Percentiles rank a stretch among this genome's conserved stretches.
phyloP scores from a whole-genome alignment of 2,113 vertebrate species.

The Chitala chitala region DNA sequence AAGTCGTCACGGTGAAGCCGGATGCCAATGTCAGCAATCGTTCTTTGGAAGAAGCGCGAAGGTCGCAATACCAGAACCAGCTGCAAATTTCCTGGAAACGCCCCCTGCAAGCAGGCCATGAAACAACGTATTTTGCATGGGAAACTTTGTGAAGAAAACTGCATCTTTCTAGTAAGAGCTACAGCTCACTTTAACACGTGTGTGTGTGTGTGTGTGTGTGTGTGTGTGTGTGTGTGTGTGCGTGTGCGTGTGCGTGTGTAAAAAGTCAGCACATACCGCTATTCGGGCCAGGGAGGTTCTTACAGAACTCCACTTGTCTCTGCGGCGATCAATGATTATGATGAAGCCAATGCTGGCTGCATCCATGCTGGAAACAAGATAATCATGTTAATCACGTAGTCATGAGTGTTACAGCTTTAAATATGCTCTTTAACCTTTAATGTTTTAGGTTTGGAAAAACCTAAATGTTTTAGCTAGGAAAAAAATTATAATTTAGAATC shows the following conservation, averaged over 20 bases:
- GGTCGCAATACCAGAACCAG: slow-evolving; percentile 86
- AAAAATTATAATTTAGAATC: too few relatives aligned
- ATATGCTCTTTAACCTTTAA: too few relatives aligned
- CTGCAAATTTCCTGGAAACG: slow-evolving; percentile 91
- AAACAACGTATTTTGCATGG: not conserved
- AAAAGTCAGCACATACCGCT: slow-evolving; percentile 81
- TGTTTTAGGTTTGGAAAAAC: too few relatives aligned
- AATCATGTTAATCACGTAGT: not conserved
- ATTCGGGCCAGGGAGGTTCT: slow-evolving; percentile 87
- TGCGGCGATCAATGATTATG: slow-evolving; percentile 85
- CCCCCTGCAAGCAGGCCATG: slow-evolving; percentile 63
- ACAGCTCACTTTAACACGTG: too few relatives aligned
- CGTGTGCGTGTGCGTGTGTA: too few relatives aligned
- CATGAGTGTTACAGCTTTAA: not conserved
- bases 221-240: too few relatives aligned
- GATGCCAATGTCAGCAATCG: slow-evolving; percentile 85
- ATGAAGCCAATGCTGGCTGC: slow-evolving; percentile 91
- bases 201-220: too few relatives aligned
- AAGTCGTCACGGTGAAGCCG: slow-evolving; percentile 88
- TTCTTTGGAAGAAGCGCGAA: slow-evolving; percentile 79
- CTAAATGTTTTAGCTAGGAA: too few relatives aligned
- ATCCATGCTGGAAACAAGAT: slow-evolving; percentile 71
- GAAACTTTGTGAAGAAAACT: too few relatives aligned
- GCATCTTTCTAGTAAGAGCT: too few relatives aligned
- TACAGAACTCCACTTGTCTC: slow-evolving; percentile 92